These are phyloP conservation scores for Ligdia adustata DNA, from an alignment of 2,888 invertebrate species.

Conservation along the genomic window DNA sequence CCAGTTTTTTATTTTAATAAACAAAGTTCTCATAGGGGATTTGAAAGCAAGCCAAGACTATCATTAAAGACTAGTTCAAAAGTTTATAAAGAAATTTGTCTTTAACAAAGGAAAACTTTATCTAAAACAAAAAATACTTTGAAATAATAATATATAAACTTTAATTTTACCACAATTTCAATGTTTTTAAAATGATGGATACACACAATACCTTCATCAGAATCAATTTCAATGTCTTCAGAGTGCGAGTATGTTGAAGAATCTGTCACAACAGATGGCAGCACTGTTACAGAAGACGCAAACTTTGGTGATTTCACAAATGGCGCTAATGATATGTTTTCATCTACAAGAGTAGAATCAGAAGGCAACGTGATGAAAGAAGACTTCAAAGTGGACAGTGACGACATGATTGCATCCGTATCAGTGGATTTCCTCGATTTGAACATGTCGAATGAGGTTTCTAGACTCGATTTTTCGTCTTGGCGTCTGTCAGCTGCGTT, in stretches of 20 bases:
- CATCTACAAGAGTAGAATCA: slow-evolving; percentile 7
- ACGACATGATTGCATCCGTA: slow-evolving; percentile 17
- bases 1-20: too few species aligned
- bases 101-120: too few species aligned
- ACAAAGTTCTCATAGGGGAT: too few species aligned
- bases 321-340: background rate
- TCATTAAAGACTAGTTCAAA: too few species aligned
- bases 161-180: too few species aligned
- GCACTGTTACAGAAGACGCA: slow-evolving; percentile 50
- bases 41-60: too few species aligned
- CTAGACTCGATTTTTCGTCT: background rate
- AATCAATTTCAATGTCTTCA: slow-evolving; percentile 20
- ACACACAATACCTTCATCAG: slow-evolving; percentile 17
- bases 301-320: slow-evolving; percentile 38
- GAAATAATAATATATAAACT: too few species aligned
- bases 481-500: slow-evolving; percentile 13
- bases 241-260: slow-evolving; percentile 42
- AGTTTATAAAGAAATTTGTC: too few species aligned
- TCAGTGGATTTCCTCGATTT: slow-evolving; percentile 21
- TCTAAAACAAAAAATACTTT: too few species aligned
- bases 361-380: slow-evolving; percentile 18
- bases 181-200: too few species aligned
- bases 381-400: slow-evolving; percentile 17
- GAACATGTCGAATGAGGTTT: background rate
- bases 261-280: slow-evolving; percentile 49